Conservation (phyloP, 64 coral and sea anemone species). For the Cladopsammia gracilis region DNA sequence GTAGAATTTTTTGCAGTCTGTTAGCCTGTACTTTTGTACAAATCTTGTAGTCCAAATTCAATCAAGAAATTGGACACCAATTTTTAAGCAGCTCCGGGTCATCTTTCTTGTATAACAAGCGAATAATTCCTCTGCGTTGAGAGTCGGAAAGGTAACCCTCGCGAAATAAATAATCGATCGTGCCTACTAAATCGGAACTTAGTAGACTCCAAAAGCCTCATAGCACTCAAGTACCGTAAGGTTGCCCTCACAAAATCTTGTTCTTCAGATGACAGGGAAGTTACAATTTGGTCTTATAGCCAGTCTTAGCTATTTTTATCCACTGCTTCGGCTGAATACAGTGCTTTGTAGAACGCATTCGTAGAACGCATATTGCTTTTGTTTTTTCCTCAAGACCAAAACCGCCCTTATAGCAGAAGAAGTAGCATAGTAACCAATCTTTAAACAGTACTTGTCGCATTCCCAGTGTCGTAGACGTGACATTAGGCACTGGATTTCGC, state of each 20-base stretch:
- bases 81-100: neutral
- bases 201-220: constrained; percentile 16
- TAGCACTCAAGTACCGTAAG: neutral
- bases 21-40: neutral
- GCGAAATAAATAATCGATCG: too few relatives aligned
- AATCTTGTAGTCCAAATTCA: neutral
- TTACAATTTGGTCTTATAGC: neutral
- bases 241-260: too few relatives aligned
- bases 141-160: neutral
- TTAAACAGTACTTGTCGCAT: neutral
- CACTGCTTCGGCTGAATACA: constrained; percentile 23
- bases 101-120: neutral
- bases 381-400: too few relatives aligned
- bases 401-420: too few relatives aligned
- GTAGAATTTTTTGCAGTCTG: neutral
- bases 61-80: neutral
- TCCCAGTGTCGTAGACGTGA: constrained; percentile 31
- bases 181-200: too few relatives aligned
- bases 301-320: neutral
- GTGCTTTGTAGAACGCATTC: too few relatives aligned
- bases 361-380: too few relatives aligned
- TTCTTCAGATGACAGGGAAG: neutral
- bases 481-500: constrained; percentile 48
- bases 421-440: too few relatives aligned
- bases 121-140: neutral